Conservation (phyloP, 2,888 invertebrate genomes). For the Eueremaeus valkanovi region DNA sequence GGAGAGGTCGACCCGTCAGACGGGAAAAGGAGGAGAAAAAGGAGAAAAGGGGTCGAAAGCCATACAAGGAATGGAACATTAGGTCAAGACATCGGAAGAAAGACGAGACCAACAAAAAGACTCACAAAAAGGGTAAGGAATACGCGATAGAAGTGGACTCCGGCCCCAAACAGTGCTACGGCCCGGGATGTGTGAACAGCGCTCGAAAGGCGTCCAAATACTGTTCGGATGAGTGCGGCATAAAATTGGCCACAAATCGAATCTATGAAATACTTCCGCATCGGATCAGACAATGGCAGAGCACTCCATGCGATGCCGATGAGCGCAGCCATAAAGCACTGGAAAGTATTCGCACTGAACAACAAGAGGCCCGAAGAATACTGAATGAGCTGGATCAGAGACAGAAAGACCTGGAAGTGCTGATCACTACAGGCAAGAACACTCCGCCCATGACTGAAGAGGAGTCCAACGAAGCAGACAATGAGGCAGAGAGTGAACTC, state of each 20-base stretch:
- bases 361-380: slow-evolving; percentile 44
- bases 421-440: slow-evolving; percentile 72
- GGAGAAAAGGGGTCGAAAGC: slow-evolving; percentile 20
- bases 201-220: slow-evolving; percentile 82
- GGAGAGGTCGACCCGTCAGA: slow-evolving; percentile 41
- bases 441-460: slow-evolving; percentile 56
- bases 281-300: slow-evolving; percentile 87
- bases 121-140: slow-evolving; percentile 26
- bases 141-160: slow-evolving; percentile 18
- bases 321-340: slow-evolving; percentile 64
- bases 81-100: slow-evolving; percentile 31
- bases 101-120: slow-evolving; percentile 35
- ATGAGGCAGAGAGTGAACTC: slow-evolving; percentile 38
- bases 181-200: slow-evolving; percentile 76
- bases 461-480: slow-evolving; percentile 51
- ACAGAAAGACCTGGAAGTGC: slow-evolving; percentile 70
- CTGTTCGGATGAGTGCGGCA: slow-evolving; percentile 86
- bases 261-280: slow-evolving; percentile 70
- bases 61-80: slow-evolving; percentile 26
- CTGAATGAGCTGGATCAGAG: slow-evolving; percentile 70
- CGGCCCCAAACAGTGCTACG: slow-evolving; percentile 75
- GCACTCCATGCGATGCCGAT: slow-evolving; percentile 79
- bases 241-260: slow-evolving; percentile 69
- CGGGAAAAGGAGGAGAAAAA: slow-evolving; percentile 35
- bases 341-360: slow-evolving; percentile 58